These are phyloP conservation scores for Amblyornis subalaris DNA, from an alignment of 2,113 vertebrate genomes.

Conservation along the genomic window DNA sequence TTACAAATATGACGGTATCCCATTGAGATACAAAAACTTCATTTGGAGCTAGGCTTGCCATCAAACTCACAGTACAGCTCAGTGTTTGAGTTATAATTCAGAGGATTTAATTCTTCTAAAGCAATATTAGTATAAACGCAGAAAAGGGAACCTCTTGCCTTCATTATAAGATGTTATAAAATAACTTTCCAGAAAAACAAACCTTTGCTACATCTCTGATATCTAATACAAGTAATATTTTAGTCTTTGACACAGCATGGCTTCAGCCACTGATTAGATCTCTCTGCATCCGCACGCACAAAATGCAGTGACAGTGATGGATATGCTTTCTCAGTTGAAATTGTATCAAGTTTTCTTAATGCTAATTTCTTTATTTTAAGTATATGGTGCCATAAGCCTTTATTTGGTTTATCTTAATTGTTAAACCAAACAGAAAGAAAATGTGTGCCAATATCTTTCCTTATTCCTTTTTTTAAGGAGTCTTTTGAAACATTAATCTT, in stretches of 20 bases:
- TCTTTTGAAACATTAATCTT: neutral
- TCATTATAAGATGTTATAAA: neutral
- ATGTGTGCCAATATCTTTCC: neutral
- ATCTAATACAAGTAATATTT: neutral
- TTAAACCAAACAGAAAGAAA: neutral
- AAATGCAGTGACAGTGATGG: neutral
- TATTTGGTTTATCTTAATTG: neutral
- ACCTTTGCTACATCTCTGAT: neutral
- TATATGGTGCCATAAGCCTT: neutral
- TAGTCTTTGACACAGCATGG: neutral
- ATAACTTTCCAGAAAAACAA: neutral
- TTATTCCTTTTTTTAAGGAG: neutral
- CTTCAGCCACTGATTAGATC: neutral
- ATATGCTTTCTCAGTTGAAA: neutral
- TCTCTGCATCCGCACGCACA: neutral
- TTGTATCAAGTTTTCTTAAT: neutral
- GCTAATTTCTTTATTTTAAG: neutral
- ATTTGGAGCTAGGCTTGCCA: neutral
- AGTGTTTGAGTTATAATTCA: neutral
- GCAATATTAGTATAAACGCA: neutral
- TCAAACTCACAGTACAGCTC: neutral
- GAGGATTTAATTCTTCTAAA: neutral
- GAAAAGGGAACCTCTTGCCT: neutral
- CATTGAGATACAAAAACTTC: neutral
- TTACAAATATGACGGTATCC: neutral